phyloP scores from a whole-genome alignment of 30 jellyfish, hydroid and myxozoan genomes.

The Aurelia aurita region DNA sequence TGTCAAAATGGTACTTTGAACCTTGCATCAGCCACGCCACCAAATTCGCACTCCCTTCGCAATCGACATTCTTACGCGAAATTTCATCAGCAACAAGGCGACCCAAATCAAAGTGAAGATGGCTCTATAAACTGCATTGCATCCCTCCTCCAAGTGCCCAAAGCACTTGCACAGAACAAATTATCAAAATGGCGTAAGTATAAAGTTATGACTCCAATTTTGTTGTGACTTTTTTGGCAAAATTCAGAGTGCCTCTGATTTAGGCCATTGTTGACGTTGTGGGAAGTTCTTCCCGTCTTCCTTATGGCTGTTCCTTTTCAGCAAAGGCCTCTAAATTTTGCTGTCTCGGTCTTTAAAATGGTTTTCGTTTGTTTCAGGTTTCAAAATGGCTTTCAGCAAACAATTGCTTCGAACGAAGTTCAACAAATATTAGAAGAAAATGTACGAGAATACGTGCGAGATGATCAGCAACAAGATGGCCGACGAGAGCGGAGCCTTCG shows the following conservation, averaged over 20 bases:
- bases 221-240: neutral
- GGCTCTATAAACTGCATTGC: conserved; percentile 62
- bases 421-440: conserved; percentile 13
- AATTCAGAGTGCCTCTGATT: too few relatives aligned
- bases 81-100: conserved; percentile 53
- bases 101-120: conserved; percentile 1
- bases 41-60: neutral
- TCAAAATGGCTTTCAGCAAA: conserved; percentile 71
- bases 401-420: conserved; percentile 28
- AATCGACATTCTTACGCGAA: conserved; percentile 3
- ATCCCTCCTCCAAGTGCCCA: conserved; percentile 68
- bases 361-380: conserved; percentile 37
- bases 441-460: conserved; percentile 10
- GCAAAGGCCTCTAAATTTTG: too few relatives aligned
- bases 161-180: conserved; percentile 76
- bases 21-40: conserved; percentile 68
- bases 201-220: neutral
- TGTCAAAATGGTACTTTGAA: neutral
- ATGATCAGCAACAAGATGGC: conserved; percentile 56
- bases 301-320: too few relatives aligned
- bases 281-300: too few relatives aligned
- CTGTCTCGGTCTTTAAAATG: too few relatives aligned
- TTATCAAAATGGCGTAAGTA: conserved; percentile 79
- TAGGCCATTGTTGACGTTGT: neutral
- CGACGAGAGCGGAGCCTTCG: conserved; percentile 62